Base-by-base conservation (phyloP, 2,113 vertebrate genomes). In the Catharus fuscescens region DNA sequence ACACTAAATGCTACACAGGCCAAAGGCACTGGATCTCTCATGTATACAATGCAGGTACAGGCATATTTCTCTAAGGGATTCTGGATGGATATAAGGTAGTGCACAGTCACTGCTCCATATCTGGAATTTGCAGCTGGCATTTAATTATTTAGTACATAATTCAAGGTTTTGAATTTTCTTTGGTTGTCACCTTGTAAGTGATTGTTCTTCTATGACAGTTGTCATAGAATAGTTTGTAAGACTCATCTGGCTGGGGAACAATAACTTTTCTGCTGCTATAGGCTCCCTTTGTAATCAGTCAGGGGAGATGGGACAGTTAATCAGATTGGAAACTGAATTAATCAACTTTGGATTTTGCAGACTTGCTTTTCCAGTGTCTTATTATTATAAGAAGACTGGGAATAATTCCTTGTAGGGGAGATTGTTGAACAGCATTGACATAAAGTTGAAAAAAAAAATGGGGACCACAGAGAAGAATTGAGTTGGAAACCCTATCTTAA, bases 81-180 rank as follows among this genome's bases (percentile, higher is more conserved):
- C 34, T 50, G 54, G 7, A 50, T 78, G 28, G 8, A 18, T 84
- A 32, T 62, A 84, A 78, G 14, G 42, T 36, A 72, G 24, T 50
- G 23, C 18, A 80, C 14, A 70, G 42, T 36, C 45, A 70, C 29
- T 73, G 29, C 53, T 89, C 87, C 40, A n/a, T 94, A 94, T 91
- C 77, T 94, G 45, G 45, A 86, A 88, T 91, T 84, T 94, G 69
- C 80, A 93, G 52, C 44, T 83, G 73, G 21, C 44, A 80, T 53
- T 94, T 86, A 80, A 71, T 88, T 94, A 92, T 83, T 86, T 64
- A 74, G 61, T 44, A 60, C 48, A 93, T 92, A 80, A 93, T 88
- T 92, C 80, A 88, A 91, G 69, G 48, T 21, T 94, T 86, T 96
- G 69, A 93, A 78, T 34, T 95, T 90, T 17, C 40, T 86, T 83